Percentiles rank a stretch among this genome's conserved stretches.
Conservation (phyloP, 2,888 invertebrate species). For the Anaspis maculata region DNA sequence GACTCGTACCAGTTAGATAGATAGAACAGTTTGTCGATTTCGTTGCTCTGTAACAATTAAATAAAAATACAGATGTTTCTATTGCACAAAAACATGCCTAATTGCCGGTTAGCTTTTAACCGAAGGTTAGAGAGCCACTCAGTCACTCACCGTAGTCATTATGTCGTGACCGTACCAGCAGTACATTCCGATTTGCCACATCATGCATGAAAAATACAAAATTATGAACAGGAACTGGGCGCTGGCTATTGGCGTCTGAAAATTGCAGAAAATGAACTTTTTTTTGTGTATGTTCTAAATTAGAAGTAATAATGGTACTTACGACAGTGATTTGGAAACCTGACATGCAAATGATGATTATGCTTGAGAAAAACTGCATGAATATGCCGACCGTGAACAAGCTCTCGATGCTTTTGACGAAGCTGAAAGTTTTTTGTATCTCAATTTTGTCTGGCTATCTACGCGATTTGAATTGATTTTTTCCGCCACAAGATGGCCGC, state of each 20-base stretch:
- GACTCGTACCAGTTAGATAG: conserved; percentile 35
- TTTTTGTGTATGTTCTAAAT: too few species aligned
- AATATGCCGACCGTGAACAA: conserved; percentile 8
- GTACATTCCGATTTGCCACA: conserved; percentile 9
- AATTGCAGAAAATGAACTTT: too few species aligned
- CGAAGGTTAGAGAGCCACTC: too few species aligned
- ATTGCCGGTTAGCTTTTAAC: too few species aligned
- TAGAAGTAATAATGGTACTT: too few species aligned
- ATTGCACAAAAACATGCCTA: too few species aligned
- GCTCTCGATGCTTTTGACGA: conserved; percentile 5
- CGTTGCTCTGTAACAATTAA: conserved; percentile 40
- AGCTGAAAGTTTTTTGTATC: too few species aligned
- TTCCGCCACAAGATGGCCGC: too few species aligned
- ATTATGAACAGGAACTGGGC: conserved; percentile 5
- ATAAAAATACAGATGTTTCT: too few species aligned
- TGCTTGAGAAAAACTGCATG: conserved; percentile 10
- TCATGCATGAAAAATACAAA: conserved; percentile 11
- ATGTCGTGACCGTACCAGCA: conserved; percentile 14
- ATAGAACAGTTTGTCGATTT: conserved; percentile 38
- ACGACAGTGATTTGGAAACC: conserved; percentile 11
- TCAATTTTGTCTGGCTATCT: too few species aligned
- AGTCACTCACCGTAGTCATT: conserved; percentile 10
- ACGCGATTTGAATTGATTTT: too few species aligned
- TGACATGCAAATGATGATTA: conserved; percentile 14
- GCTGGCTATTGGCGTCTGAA: too few species aligned